These are phyloP conservation scores for Melinaea marsaeus DNA, from an alignment of 2,888 invertebrate species.

Conservation along the genomic window DNA sequence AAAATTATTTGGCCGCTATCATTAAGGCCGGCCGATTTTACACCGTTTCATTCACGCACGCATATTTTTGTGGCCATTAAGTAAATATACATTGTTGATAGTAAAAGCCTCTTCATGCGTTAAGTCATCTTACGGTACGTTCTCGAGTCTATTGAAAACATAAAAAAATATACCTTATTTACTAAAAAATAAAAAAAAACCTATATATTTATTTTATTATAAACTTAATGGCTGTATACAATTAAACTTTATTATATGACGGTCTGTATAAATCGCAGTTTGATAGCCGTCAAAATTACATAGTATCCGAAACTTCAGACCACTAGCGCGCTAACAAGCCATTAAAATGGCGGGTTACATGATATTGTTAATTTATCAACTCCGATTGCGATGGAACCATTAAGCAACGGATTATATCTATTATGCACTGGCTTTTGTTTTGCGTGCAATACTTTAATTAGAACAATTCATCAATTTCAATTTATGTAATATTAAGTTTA, in stretches of 20 bases:
- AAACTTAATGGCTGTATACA: too few species aligned
- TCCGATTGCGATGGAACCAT: slow-evolving; percentile 3
- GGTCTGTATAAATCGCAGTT: too few species aligned
- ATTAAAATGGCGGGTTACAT: not conserved
- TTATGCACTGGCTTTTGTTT: slow-evolving; percentile 18
- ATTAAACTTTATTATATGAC: too few species aligned
- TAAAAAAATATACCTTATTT: not conserved
- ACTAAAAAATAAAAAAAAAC: too few species aligned
- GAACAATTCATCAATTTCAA: slow-evolving; percentile 18
- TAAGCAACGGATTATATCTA: slow-evolving; percentile 11
- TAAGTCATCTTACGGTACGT: not conserved
- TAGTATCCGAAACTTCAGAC: too few species aligned
- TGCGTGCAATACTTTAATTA: slow-evolving; percentile 24
- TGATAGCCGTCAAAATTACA: too few species aligned
- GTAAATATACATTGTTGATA: slow-evolving; percentile 12
- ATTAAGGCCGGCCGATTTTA: slow-evolving; percentile 37
- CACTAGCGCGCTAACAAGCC: too few species aligned
- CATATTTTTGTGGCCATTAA: slow-evolving; percentile 27
- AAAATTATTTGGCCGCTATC: slow-evolving; percentile 34
- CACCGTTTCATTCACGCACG: slow-evolving; percentile 42
- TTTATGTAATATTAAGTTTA: slow-evolving; percentile 7
- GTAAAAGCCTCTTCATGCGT: slow-evolving; percentile 1
- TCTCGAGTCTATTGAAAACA: not conserved
- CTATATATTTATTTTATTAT: too few species aligned
- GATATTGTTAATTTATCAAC: slow-evolving; percentile 12